Conservation (phyloP, 2,888 invertebrate genomes). For the Cataglyphis altisquamis region DNA sequence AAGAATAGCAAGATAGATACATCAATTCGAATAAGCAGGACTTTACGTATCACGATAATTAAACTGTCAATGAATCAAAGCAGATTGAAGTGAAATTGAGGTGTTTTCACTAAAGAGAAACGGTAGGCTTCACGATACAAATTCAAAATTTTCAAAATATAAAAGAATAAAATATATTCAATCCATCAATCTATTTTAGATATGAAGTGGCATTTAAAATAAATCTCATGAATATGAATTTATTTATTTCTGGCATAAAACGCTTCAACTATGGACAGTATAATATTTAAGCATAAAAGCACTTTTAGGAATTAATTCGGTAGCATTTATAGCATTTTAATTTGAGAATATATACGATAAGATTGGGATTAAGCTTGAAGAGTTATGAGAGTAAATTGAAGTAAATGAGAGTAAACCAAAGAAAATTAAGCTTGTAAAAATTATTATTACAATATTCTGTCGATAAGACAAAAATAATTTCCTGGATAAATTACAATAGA, state of each 20-base stretch:
- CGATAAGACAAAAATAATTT: background rate
- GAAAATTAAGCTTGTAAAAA: background rate
- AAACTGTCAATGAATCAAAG: conserved; percentile 63
- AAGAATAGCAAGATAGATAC: conserved; percentile 27
- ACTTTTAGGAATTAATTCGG: background rate
- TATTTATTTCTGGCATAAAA: background rate
- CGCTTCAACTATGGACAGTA: background rate
- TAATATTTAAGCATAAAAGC: conserved; percentile 5
- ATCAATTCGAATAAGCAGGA: conserved; percentile 21
- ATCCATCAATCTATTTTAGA: background rate
- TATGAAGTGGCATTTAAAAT: background rate
- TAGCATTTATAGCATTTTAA: background rate
- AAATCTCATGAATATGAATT: background rate
- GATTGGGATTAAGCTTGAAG: conserved; percentile 3
- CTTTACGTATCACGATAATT: conserved; percentile 45
- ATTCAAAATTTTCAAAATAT: background rate
- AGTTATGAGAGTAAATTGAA: too few relatives aligned
- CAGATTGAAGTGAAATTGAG: background rate
- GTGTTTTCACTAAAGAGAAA: background rate
- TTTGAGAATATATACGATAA: background rate
- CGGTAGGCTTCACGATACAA: background rate
- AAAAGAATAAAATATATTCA: background rate
- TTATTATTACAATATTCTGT: background rate
- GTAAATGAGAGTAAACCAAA: too few relatives aligned
- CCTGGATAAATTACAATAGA: background rate